These are phyloP conservation scores for Pseudochromis fuscus DNA, from an alignment of 2,797 vertebrate genomes.

Conservation along the genomic window DNA sequence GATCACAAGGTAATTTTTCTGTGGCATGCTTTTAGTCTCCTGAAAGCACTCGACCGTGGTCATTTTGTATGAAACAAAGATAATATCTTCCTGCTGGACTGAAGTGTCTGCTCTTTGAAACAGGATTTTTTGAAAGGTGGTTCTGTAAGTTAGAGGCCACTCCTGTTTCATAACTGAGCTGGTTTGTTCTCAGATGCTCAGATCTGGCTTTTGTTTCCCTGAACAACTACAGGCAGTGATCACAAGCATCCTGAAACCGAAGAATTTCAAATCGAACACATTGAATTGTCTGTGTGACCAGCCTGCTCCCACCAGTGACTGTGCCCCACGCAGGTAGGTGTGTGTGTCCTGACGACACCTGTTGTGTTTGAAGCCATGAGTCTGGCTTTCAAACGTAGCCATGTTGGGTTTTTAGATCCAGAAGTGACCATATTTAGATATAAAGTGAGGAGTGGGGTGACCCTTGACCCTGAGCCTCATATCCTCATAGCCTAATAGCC, in stretches of 20 bases:
- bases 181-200: neutral
- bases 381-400: too few relatives aligned
- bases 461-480: too few relatives aligned
- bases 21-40: constrained; percentile 9
- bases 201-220: neutral
- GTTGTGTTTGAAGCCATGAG: too few relatives aligned
- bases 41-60: neutral
- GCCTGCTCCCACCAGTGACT: constrained; percentile 46
- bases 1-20: constrained; percentile 83
- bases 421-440: too few relatives aligned
- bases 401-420: too few relatives aligned
- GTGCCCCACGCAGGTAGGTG: constrained; percentile 79
- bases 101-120: neutral
- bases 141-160: neutral
- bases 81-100: neutral
- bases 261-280: constrained; percentile 79
- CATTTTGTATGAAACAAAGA: neutral
- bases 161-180: neutral
- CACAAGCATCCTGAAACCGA: constrained; percentile 88
- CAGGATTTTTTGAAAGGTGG: neutral
- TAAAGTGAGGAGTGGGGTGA: too few relatives aligned
- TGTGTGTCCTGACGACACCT: neutral
- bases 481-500: too few relatives aligned
- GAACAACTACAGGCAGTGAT: constrained; percentile 86
- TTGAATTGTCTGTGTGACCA: constrained; percentile 71